phyloP scores from a whole-genome alignment of 2,888 invertebrate species.

The Drosophila flavopinicola region DNA sequence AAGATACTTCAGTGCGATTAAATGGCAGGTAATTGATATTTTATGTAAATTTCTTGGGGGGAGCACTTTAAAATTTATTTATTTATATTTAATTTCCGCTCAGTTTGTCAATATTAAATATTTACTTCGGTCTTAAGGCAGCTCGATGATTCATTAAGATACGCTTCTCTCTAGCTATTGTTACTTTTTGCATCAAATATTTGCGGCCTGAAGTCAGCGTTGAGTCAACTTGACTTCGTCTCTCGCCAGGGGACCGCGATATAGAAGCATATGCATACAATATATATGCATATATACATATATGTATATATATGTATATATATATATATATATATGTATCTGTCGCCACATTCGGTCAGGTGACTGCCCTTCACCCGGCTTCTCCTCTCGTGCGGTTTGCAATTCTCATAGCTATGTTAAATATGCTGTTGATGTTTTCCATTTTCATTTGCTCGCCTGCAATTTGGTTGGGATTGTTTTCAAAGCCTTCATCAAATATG shows the following conservation, averaged over 20 bases:
- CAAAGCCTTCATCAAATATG: conserved; percentile 32
- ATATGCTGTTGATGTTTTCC: conserved; percentile 30
- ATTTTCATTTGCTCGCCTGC: conserved; percentile 30
- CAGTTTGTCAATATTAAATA: conserved; percentile 27
- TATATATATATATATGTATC: background rate
- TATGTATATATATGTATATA: background rate
- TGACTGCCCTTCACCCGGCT: conserved; percentile 10
- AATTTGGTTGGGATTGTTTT: conserved; percentile 45
- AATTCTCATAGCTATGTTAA: conserved; percentile 18
- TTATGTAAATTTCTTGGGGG: conserved; percentile 56
- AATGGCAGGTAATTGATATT: conserved; percentile 58
- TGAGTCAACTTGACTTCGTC: conserved; percentile 11
- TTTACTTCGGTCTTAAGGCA: conserved; percentile 27
- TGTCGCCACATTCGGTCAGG: conserved; percentile 6
- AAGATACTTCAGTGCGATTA: conserved; percentile 60
- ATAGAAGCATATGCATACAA: background rate
- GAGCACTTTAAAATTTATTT: conserved; percentile 28
- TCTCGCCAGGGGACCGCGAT: conserved; percentile 6
- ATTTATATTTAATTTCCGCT: conserved; percentile 49
- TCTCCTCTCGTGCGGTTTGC: background rate
- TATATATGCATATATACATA: background rate
- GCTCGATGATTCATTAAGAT: conserved; percentile 39
- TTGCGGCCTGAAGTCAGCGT: conserved; percentile 50
- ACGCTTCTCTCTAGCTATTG: conserved; percentile 26
- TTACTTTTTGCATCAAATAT: conserved; percentile 38